These are phyloP conservation scores for Sterrhoptilus dennistouni DNA, from an alignment of 2,113 vertebrate species.

Conservation along the genomic window DNA sequence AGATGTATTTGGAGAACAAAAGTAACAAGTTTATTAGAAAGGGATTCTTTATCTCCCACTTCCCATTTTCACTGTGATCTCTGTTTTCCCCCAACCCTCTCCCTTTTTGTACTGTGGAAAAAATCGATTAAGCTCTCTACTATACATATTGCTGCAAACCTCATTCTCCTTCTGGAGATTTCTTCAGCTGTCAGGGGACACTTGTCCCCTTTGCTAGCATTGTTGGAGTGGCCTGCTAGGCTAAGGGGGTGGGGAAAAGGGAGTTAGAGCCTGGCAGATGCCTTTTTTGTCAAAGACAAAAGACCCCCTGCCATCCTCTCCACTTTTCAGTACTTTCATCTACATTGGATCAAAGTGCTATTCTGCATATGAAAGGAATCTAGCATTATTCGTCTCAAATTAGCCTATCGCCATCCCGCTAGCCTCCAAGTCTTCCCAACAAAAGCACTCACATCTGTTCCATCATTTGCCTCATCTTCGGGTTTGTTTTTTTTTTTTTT, in stretches of 20 bases:
- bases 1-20: slow-evolving; percentile 34
- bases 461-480: slow-evolving; percentile 67
- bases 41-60: background rate
- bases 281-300: slow-evolving; percentile 90
- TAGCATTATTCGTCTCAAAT: slow-evolving; percentile 73
- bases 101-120: slow-evolving; percentile 64
- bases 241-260: slow-evolving; percentile 55
- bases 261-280: slow-evolving; percentile 83
- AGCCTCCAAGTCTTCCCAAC: slow-evolving; percentile 67
- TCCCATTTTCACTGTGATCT: background rate
- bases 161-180: slow-evolving; percentile 59
- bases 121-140: slow-evolving; percentile 65
- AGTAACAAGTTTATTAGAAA: slow-evolving; percentile 73
- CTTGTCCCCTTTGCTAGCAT: slow-evolving; percentile 72
- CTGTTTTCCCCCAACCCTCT: background rate
- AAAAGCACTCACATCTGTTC: slow-evolving; percentile 78
- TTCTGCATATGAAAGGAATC: slow-evolving; percentile 81
- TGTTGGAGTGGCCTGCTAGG: slow-evolving; percentile 67
- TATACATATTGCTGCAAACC: slow-evolving; percentile 13
- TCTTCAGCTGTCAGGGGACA: slow-evolving; percentile 71
- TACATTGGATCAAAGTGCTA: slow-evolving; percentile 75
- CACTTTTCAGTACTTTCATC: slow-evolving; percentile 78
- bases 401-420: slow-evolving; percentile 72
- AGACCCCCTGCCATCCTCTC: slow-evolving; percentile 73
- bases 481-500: background rate